phyloP scores from a whole-genome alignment of 2,797 vertebrate genomes.

The Galaxias olidus region DNA sequence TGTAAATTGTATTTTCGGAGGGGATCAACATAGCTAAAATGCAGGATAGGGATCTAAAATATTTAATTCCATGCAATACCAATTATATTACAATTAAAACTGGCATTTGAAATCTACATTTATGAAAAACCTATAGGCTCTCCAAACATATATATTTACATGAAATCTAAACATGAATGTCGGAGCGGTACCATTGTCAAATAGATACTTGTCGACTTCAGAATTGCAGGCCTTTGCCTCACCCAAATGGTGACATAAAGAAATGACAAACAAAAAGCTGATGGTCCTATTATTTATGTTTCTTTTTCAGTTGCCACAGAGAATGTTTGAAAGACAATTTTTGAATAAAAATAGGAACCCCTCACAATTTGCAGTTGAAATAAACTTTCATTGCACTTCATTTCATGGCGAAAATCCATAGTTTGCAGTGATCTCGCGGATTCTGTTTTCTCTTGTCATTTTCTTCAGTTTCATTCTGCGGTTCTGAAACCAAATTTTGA shows the following conservation, averaged over 20 bases:
- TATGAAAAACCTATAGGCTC: too few relatives aligned
- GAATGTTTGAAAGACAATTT: conserved; percentile 30
- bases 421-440: conserved; percentile 96
- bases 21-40: conserved; percentile 20
- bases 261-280: conserved; percentile 6
- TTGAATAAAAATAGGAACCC: conserved; percentile 29
- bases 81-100: conserved; percentile 36
- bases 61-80: conserved; percentile 40
- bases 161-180: too few relatives aligned
- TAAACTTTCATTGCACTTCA: conserved; percentile 10
- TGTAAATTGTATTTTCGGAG: too few relatives aligned
- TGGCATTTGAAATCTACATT: not conserved
- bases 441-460: conserved; percentile 97
- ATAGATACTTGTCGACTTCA: too few relatives aligned
- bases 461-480: conserved; percentile 99
- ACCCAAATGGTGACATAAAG: conserved; percentile 45
- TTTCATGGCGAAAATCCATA: conserved; percentile 93
- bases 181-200: too few relatives aligned
- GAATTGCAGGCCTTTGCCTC: conserved; percentile 4
- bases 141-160: too few relatives aligned
- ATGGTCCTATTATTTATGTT: conserved; percentile 14
- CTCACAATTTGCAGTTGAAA: conserved; percentile 20
- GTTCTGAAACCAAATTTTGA: conserved; percentile 99
- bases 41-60: not conserved
- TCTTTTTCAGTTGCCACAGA: conserved; percentile 42